Base-by-base conservation (phyloP, 53 echinoderm and acorn worm genomes). In the Astropecten irregularis region DNA sequence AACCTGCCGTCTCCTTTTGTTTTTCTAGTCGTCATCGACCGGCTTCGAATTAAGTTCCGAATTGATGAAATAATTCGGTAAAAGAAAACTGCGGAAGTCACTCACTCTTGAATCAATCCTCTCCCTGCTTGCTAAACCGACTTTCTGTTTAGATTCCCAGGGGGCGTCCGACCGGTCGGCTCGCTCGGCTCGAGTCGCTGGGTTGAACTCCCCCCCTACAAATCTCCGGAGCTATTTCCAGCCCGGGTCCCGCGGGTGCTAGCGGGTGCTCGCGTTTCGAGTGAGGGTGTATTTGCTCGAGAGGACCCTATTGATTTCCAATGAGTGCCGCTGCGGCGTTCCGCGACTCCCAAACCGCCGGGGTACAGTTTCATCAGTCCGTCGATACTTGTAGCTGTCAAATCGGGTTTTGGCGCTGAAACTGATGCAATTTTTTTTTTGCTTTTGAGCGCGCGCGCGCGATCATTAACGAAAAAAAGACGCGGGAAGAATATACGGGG, bases 91-190 rank as follows among this genome's bases (percentile, higher is more conserved):
- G 58, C 40, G 76, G 76, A 76, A 76, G 76, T 76, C 76, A 76
- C 56, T 76, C 76, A 76, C 76, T 76, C 76, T 56, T 40, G 76
- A 76, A 76, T 76, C 76, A 76, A 76, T 76, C 76, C 71, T 71
- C 71, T 71, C 71, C 71, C 10, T 20, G 71, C 71, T 58, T 42
- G 76, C 76, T 76, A 76, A 76, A 76, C 76, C 76, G 76, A 57
- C 76, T 57, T 76, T 55, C 40, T 76, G 76, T 76, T 76, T 76
- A 40, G 76, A 76, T 76, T 57, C 76, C 76, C 76, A 40, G 8
- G 76, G 40, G 76, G 76, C 23, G 4, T 9, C 32, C 40, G n/a
- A 26, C n/a, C n/a, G n/a, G n/a, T n/a, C n/a, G n/a, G n/a, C n/a
- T n/a, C n/a, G n/a, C n/a, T n/a, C n/a, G n/a, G n/a, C n/a, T n/a